Evolutionary conservation across 2,888 invertebrate genomes (phyloP), one percentile per base, ranked within the genome.

Genomic region (Aradus depressus): DNA sequence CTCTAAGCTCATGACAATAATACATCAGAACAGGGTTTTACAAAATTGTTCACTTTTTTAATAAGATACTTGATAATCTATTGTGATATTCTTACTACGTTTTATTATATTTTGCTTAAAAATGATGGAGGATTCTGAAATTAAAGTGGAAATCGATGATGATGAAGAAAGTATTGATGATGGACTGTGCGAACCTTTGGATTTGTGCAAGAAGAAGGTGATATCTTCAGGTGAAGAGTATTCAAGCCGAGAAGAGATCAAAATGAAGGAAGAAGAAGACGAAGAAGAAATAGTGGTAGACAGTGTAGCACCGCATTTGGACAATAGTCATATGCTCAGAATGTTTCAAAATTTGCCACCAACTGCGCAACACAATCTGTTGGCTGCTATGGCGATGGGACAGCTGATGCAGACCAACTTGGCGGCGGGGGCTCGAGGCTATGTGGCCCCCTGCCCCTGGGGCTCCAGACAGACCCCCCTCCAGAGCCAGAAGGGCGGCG

Each of bases 121-220:
- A 42, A 22, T 42, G 19, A 18, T 42, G 16, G 25, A 6, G 28
- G 42, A 19, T 41, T 41, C 8, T 12, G 8, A 12, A 42, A 14
- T 41, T 32, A 5, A 44, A 35, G 44, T 19, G n/a, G 8, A 37
- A 14, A n/a, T 22, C 12, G 21, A 26, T 18, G 38, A 52, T 38
- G 42, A 54, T 56, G 55, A 58, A 58, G 44, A n/a, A n/a, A n/a
- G n/a, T n/a, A n/a, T n/a, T n/a, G 59, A 59, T 16, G 51, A 53
- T 22, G 53, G 55, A 53, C 48, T 53, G 61, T 62, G 64, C 60
- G 67, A 68, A 66, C 71, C 76, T 68, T 68, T 76, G 68, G 75
- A 75, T 69, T 67, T 72, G 62, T 70, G 71, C 60, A 71, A 71
- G 55, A 71, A 71, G 62, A 61, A 70, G n/a, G n/a, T n/a, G n/a